Base-by-base conservation (phyloP, 2,113 vertebrate species). In the Hiodon alosoides region DNA sequence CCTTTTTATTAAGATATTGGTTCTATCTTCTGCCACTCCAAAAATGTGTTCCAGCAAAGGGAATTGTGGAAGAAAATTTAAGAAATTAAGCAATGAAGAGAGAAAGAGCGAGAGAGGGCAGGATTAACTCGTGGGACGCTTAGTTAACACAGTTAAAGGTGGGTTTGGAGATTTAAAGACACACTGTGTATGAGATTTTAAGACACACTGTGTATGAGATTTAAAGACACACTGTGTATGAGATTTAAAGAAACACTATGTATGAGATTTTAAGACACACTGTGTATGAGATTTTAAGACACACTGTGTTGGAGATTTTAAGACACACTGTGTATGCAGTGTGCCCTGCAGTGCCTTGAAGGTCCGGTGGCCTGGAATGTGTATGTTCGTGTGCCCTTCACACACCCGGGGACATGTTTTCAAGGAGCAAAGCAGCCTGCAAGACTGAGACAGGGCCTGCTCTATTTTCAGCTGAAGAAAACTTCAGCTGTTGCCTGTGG, bases 401-500 rank as follows among this genome's bases (percentile, higher is more conserved):
- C 53, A 71, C 8, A 57, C 50, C 4, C 69, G 53, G n/a, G 51
- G 65, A 68, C 14, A 59, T 66, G 69, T 65, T 66, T 14, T 72
- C 57, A 66, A 67, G 3, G 69, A 60, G 47, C 51, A 9, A 50
- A 47, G 80, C 67, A 73, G 55, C 55, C 79, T 64, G 74, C 67
- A 77, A 58, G 83, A 83, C 81, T 79, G 83, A 78, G 85, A 86
- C 77, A 67, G 8, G 70, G 54, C 31, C 74, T 62, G 77, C 72
- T 77, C 85, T 90, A 87, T 89, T 90, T 55, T 90, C 81, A 86
- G 84, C 60, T 7, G 62, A 75, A 78, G 76, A 78, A 75, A 67
- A 55, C 76, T 81, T 86, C 89, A 90, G 89, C 89, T 90, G 89
- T 87, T 67, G 80, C 86, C 87, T 87, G 72, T 69, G 31, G 31